Evolutionary conservation across 1,140 invertebrate genomes (phyloP).

Genomic region (Phthorimaea operculella): DNA sequence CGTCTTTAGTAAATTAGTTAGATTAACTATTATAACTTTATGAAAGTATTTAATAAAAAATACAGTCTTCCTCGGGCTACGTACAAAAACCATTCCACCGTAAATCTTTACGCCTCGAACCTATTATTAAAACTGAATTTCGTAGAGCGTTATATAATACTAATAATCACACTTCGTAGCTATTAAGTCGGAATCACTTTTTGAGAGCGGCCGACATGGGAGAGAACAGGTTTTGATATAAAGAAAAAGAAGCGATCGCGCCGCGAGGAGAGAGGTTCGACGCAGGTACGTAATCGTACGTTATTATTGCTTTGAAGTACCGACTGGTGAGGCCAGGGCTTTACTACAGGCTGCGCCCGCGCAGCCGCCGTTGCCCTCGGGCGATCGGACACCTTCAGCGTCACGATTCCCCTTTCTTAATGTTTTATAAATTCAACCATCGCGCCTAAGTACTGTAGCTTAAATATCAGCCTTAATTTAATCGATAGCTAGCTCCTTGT

Average conservation of each 20-base stretch:
- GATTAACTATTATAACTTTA: too few species aligned
- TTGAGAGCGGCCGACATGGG: slow-evolving; percentile 45
- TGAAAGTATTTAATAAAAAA: too few species aligned
- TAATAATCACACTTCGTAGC: slow-evolving; percentile 53
- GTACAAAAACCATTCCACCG: slow-evolving; percentile 12
- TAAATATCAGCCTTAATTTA: background rate
- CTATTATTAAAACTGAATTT: slow-evolving; percentile 25
- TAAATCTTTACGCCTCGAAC: slow-evolving; percentile 18
- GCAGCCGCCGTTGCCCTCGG: background rate
- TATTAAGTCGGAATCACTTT: slow-evolving; percentile 56
- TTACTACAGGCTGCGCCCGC: slow-evolving; percentile 12
- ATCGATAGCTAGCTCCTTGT: background rate
- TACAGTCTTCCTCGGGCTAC: too few species aligned
- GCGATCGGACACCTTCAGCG: slow-evolving; percentile 1
- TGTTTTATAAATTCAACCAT: background rate
- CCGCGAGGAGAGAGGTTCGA: slow-evolving; percentile 30
- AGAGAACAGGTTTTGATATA: slow-evolving; percentile 51
- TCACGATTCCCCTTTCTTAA: slow-evolving; percentile 1
- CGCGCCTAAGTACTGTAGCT: background rate
- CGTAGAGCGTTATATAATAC: slow-evolving; percentile 43
- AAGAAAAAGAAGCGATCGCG: slow-evolving; percentile 43
- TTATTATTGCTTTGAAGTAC: slow-evolving; percentile 58
- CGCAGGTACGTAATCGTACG: slow-evolving; percentile 48
- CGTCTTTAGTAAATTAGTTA: too few species aligned
- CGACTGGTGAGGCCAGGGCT: slow-evolving; percentile 30